Conservation (phyloP, 2,888 invertebrate genomes). For the Oscheius sp. region DNA sequence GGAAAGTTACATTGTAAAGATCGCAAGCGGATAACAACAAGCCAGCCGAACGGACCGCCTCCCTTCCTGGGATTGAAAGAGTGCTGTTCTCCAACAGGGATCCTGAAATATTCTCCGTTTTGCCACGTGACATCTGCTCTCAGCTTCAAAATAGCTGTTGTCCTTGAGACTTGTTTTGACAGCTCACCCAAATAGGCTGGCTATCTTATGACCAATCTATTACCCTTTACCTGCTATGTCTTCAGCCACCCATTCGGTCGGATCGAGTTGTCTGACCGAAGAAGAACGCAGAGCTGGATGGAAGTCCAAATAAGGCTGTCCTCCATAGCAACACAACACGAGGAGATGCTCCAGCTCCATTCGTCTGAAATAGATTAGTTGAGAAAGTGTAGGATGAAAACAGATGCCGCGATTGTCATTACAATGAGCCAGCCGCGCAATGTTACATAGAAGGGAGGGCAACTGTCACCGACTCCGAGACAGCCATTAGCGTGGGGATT, state of each 20-base stretch:
- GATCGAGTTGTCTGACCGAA: conserved; percentile 23
- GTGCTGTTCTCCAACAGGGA: conserved; percentile 26
- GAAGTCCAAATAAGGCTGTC: conserved; percentile 47
- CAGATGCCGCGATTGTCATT: not conserved
- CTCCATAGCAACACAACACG: conserved; percentile 46
- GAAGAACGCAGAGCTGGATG: conserved; percentile 28
- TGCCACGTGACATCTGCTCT: no score
- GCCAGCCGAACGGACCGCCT: conserved; percentile 24
- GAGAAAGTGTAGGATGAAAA: not conserved
- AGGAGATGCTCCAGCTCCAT: conserved; percentile 37
- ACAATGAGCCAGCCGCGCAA: conserved; percentile 10
- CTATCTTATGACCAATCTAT: not conserved
- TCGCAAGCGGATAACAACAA: conserved; percentile 33
- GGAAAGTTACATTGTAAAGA: conserved; percentile 48
- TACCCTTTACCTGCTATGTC: conserved; percentile 21
- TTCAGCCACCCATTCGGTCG: conserved; percentile 35
- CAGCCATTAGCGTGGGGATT: conserved; percentile 4
- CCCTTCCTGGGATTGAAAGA: conserved; percentile 15
- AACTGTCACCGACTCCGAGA: conserved; percentile 1
- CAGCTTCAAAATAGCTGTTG: no score
- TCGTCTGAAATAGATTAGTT: not conserved
- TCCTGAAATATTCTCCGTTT: conserved; percentile 15
- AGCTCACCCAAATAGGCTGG: not conserved
- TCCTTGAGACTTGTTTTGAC: no score
- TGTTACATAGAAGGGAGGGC: conserved; percentile 21